Evolutionary conservation across 2,888 invertebrate genomes (phyloP), one percentile per base, ranked within the genome.

Genomic region (Polydrusus cervinus): DNA sequence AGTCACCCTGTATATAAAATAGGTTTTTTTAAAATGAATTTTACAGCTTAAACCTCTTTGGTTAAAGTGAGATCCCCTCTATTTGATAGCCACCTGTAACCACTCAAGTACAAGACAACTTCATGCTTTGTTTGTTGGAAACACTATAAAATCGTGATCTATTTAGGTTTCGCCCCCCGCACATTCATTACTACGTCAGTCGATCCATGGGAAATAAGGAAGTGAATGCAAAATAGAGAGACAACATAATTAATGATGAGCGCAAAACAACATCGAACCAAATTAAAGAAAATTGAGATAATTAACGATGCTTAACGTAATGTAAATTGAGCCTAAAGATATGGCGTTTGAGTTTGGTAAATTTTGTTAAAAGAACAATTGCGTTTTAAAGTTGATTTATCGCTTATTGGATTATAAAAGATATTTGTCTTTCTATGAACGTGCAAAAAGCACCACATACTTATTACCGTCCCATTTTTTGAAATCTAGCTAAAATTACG

Each of bases 201-300:
- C 38, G 62, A 51, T 67, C 62, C 62, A 67, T 74, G 74, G 74
- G 74, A 74, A 74, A 74, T 55, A 69, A 68, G 74, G 74, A 74
- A 75, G 71, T 70, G 67, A 74, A 57, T 64, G 64, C 16, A 43
- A 47, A 71, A 75, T 75, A 65, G 65, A 71, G 8, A 45, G 65
- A 74, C 65, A 75, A 66, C 65, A 57, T 66, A 75, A 75, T 75
- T 75, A 75, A 75, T 75, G 75, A 66, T 66, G n/a, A 30, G 18
- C 69, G 60, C 69, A 66, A 34, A 34, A 71, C 66, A 49, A 60
- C 69, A 69, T 64, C 71, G 67, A 64, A 20, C 57, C 62, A 68
- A 75, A 71, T 75, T 75, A 71, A 75, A 75, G 71, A 75, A 75
- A 75, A 75, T 75, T 75, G 67, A 67, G 75, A 71, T 75, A 75